Percentiles rank a stretch among this genome's conserved stretches.
These are phyloP conservation scores for Peromyscus melanophrys DNA, from an alignment of 2,797 vertebrate genomes.

Conservation along the genomic window DNA sequence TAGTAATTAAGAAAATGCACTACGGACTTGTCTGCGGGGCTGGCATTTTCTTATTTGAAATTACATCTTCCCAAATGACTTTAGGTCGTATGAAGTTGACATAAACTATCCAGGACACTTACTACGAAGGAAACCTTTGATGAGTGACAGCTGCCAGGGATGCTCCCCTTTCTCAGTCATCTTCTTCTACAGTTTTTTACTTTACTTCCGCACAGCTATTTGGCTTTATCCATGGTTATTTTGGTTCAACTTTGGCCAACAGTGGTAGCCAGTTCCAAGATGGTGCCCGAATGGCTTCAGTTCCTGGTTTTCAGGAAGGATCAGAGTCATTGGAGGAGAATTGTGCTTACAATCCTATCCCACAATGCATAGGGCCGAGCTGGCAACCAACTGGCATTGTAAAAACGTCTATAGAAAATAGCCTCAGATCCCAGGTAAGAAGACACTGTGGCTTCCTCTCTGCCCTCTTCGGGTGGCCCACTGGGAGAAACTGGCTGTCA, in stretches of 20 bases:
- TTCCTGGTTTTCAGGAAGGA: background rate
- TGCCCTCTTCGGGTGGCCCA: background rate
- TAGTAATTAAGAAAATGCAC: background rate
- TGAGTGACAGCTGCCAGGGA: background rate
- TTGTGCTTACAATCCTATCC: background rate
- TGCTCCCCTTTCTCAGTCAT: background rate
- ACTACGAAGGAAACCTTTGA: background rate
- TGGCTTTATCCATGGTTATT: slow-evolving; percentile 29
- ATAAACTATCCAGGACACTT: background rate
- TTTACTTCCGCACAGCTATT: background rate
- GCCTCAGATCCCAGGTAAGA: background rate
- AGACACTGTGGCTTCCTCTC: background rate
- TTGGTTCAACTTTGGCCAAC: background rate
- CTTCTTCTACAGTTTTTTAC: background rate
- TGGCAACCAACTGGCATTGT: background rate
- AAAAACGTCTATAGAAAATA: background rate
- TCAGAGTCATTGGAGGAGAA: background rate
- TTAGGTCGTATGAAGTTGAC: background rate
- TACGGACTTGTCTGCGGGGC: background rate
- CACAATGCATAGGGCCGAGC: background rate
- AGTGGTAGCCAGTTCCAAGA: background rate
- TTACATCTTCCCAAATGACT: background rate
- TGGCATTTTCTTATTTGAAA: background rate
- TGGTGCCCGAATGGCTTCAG: background rate
- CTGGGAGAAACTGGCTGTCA: background rate